phyloP scores from a whole-genome alignment of 2,888 invertebrate genomes.

The Zygothrica quintamaculata region DNA sequence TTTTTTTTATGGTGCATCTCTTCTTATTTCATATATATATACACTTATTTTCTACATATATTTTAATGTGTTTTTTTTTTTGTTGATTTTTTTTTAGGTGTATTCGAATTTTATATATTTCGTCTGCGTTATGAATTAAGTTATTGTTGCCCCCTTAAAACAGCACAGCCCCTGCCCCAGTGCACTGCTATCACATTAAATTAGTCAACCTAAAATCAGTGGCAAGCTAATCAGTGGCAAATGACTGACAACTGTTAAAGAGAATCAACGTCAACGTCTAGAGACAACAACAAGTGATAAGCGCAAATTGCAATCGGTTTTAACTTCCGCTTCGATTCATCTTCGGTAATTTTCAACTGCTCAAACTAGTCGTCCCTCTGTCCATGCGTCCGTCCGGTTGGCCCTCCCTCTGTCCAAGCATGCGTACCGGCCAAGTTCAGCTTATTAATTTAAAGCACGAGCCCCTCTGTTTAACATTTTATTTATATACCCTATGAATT shows the following conservation, averaged over 20 bases:
- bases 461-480: constrained; percentile 62
- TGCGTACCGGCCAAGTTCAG: constrained; percentile 66
- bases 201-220: constrained; percentile 7
- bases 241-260: too few species aligned
- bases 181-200: neutral
- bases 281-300: constrained; percentile 39
- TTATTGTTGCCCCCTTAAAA: too few species aligned
- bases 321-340: constrained; percentile 67
- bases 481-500: neutral
- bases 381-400: too few species aligned
- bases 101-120: constrained; percentile 58
- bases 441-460: constrained; percentile 73
- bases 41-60: constrained; percentile 45
- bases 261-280: too few species aligned
- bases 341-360: constrained; percentile 32
- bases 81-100: constrained; percentile 51
- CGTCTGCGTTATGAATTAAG: constrained; percentile 71
- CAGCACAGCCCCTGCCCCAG: neutral
- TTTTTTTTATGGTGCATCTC: constrained; percentile 12
- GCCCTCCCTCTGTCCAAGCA: too few species aligned
- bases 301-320: constrained; percentile 27
- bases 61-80: constrained; percentile 64
- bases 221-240: constrained; percentile 26
- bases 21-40: constrained; percentile 3
- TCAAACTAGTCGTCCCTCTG: constrained; percentile 54